Percentiles rank a stretch among this genome's conserved stretches.
Evolutionary conservation across 2,797 vertebrate genomes (phyloP).

Genomic region (Chiloscyllium punctatum): DNA sequence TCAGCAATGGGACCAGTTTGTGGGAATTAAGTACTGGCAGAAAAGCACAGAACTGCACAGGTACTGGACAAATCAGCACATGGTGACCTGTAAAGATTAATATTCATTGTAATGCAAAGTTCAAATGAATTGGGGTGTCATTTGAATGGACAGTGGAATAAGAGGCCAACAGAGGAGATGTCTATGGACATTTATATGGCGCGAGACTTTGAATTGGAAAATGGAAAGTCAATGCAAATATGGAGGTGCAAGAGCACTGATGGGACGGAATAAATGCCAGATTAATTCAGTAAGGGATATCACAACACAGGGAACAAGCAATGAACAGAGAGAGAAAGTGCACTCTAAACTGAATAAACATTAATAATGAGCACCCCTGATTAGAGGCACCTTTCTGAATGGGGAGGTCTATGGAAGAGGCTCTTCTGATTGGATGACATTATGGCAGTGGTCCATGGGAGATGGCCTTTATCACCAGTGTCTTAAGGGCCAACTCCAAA

Average conservation of each 20-base stretch:
- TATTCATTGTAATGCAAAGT: not conserved
- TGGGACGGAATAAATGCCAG: not conserved
- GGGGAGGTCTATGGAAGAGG: not conserved
- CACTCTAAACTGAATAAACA: conserved; percentile 26
- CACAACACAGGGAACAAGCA: not conserved
- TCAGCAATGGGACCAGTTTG: conserved; percentile 17
- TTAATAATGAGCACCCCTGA: not conserved
- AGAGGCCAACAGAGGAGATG: not conserved
- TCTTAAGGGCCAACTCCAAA: conserved; percentile 33
- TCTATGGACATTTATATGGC: not conserved
- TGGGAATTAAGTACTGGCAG: conserved; percentile 11
- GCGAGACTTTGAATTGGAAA: not conserved
- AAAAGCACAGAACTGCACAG: conserved; percentile 31
- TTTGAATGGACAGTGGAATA: not conserved
- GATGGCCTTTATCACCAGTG: conserved; percentile 22
- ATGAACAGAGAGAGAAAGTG: not conserved
- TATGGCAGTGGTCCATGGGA: conserved; percentile 20
- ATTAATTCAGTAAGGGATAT: conserved; percentile 15
- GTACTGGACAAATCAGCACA: not conserved
- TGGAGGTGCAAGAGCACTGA: not conserved
- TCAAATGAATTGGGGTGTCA: not conserved
- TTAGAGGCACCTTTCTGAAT: not conserved
- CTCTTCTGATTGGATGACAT: conserved; percentile 23
- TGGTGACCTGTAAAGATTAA: not conserved
- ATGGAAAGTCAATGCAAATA: not conserved